Conservation (phyloP, 2,888 invertebrate genomes). For the Byasa hedistus region DNA sequence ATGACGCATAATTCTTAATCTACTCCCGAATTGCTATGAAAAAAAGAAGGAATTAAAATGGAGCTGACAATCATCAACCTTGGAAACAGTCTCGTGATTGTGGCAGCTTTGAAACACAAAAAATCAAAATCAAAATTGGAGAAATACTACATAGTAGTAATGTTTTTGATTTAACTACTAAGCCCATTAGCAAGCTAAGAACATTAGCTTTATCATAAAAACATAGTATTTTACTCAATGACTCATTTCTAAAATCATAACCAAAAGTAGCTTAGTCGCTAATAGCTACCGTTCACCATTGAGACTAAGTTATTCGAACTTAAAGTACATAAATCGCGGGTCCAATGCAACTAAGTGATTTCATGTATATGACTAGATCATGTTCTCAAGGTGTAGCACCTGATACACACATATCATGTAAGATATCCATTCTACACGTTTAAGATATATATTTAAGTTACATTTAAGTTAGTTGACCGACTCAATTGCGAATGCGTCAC, state of each 20-base stretch:
- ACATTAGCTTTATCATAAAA: neutral
- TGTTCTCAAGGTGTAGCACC: conserved; percentile 16
- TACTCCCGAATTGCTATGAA: too few species aligned
- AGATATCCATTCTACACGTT: conserved; percentile 2
- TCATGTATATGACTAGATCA: conserved; percentile 15
- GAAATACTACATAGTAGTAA: too few species aligned
- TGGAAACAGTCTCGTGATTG: too few species aligned
- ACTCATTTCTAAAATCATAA: neutral
- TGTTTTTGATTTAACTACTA: too few species aligned
- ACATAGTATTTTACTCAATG: neutral
- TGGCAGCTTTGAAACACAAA: too few species aligned
- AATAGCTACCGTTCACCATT: conserved; percentile 17
- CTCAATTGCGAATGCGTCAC: neutral
- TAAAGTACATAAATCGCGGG: conserved; percentile 10
- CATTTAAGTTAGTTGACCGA: neutral
- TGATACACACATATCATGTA: conserved; percentile 16
- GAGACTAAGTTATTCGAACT: conserved; percentile 22
- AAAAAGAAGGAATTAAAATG: too few species aligned
- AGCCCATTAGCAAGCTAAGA: neutral
- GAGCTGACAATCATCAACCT: too few species aligned
- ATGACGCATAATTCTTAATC: too few species aligned
- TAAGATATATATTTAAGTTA: conserved; percentile 2
- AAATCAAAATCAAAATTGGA: too few species aligned
- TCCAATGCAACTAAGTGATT: conserved; percentile 7
- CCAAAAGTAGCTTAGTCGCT: neutral